Percentiles rank a stretch among this genome's conserved stretches.
These are phyloP conservation scores for Etheostoma spectabile DNA, from an alignment of 2,113 vertebrate species.

Conservation along the genomic window DNA sequence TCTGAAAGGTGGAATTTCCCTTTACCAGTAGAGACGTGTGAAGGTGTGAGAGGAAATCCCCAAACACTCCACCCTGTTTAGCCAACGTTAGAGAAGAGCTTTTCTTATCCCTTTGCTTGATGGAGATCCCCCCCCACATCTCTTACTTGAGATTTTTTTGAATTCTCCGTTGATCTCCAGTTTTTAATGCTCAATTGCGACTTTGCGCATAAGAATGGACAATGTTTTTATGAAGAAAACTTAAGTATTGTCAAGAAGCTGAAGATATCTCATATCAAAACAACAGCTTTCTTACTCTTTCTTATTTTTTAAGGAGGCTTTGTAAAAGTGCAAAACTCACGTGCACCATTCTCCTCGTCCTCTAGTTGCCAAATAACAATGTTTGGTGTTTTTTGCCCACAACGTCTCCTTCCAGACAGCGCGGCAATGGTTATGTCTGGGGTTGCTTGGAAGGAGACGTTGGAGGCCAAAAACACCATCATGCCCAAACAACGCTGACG, in stretches of 20 bases:
- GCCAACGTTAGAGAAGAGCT: not conserved
- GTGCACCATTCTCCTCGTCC: not conserved
- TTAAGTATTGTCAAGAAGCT: not conserved
- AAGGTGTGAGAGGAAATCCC: conserved; percentile 33
- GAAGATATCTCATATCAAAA: not conserved
- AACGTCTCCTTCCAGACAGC: too few relatives aligned
- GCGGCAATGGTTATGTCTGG: too few relatives aligned
- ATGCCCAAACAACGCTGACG: not conserved
- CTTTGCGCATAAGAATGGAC: not conserved
- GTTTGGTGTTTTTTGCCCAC: too few relatives aligned
- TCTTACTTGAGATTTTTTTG: not conserved
- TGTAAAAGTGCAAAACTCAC: not conserved
- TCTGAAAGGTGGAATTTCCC: conserved; percentile 29
- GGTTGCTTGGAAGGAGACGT: too few relatives aligned
- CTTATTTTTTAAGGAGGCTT: not conserved
- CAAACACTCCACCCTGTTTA: conserved; percentile 28
- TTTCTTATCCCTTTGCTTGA: not conserved
- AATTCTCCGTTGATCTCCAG: not conserved
- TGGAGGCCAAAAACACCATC: too few relatives aligned
- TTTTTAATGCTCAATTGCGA: not conserved
- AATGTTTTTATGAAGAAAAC: too few relatives aligned
- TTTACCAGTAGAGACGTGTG: not conserved
- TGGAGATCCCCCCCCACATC: not conserved
- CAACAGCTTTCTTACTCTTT: not conserved
- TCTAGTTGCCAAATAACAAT: too few relatives aligned